Base-by-base conservation (phyloP, 2,888 invertebrate genomes). In the Meiosimyza platycephala region DNA sequence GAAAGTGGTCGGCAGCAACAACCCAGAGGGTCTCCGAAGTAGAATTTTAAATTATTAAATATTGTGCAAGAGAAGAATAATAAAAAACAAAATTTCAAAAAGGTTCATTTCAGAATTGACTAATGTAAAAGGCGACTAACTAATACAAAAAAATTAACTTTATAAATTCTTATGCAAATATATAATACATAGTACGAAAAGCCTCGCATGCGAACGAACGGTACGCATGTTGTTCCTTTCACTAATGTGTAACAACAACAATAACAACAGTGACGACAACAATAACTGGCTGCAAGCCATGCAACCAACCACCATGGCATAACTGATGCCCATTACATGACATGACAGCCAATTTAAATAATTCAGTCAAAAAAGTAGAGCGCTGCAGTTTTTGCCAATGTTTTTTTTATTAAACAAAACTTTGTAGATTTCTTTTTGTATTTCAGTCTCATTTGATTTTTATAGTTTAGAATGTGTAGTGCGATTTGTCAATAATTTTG, bases 401-500 rank as follows among this genome's bases (percentile, higher is more conserved):
- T 18, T 13, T 57, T 57, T 28, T 22, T 28, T 57, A 22, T 57
- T 22, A 4, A 28, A 22, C 6, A 55, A 22, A 28, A 3, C 4
- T 4, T 28, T 4, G 2, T 4, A 4, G 4, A 3, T 28, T 28
- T 28, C 3, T 28, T 28, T 28, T 28, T 28, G 22, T 22, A 28
- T 28, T 28, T 28, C 4, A 3, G 28, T 4, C 28, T 40, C 6
- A 7, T 7, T 7, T 40, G 40, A 28, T 28, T 40, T 62, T 47
- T 2, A 47, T 18, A 63, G 18, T 18, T 63, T 57, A 57, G 57
- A 57, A 57, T 47, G 40, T 40, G 63, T 63, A 22, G 59, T 40
- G 71, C 71, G 52, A 71, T 73, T 73, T 73, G 66, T 73, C 73
- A 73, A 71, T 71, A 40, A 9, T 40, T 40, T 73, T 66, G 71